Base-by-base conservation (phyloP, 2,888 invertebrate species). In the Agrochola litura region DNA sequence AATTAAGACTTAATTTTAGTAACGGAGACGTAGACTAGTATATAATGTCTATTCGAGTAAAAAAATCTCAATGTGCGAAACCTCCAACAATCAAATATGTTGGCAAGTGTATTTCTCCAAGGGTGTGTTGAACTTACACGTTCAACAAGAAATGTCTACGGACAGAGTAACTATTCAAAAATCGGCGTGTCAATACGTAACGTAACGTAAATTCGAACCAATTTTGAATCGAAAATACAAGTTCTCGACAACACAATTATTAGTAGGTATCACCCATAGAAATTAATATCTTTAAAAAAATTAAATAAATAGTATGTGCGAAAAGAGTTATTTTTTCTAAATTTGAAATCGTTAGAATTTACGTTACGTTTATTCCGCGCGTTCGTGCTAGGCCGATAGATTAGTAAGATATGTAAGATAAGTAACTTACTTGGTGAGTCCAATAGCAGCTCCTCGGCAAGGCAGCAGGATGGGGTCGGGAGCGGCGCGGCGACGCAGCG, bases 401-500 rank as follows among this genome's bases (percentile, higher is more conserved):
- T 16, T 25, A 37, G 0, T 41, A 14, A 19, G 14, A 19, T 41
- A 43, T n/a, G 16, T 19, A 5, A 65, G 9, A 19, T 14, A 46
- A 43, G 16, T 6, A 63, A 77, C 78, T n/a, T 87, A 96, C 96
- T 92, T 95, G 69, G 94, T 93, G 41, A 96, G 88, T 30, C 95
- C 93, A 61, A 96, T 90, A 67, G 95, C 90, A 76, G 96, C 94
- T 25, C 96, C 96, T n/a, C 95, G 92, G 83, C 96, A 96, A 0
- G 96, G 95, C 82, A 96, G 88, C 84, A 96, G 86, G 37, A 96
- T 91, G 0, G 97, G 97, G 84, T 98, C 98, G 0, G 99, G 98
- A 66, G 98, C 97, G 49, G 98, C 98, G 88, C 98, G 97, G 85
- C 99, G 98, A 86, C 98, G 98, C 89, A 98, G 97, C 73, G 98